A percentile compares a stretch with the other conserved stretches of the same genome.
Conservation (phyloP, 2,888 invertebrate species). For the Chloromyia formosa region DNA sequence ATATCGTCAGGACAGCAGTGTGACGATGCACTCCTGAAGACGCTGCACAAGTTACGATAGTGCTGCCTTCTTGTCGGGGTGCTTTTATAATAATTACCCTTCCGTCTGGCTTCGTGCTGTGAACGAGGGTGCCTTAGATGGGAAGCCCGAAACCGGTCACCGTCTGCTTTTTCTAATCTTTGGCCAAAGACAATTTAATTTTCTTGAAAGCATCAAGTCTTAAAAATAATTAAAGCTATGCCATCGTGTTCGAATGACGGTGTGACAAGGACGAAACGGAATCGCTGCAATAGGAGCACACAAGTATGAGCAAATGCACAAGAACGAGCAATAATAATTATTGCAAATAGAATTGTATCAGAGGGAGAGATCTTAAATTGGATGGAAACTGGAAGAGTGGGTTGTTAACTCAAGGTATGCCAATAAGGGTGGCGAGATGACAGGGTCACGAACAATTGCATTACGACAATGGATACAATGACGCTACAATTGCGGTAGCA, state of each 20-base stretch:
- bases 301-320: not conserved
- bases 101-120: slow-evolving; percentile 15
- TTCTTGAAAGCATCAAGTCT: slow-evolving; percentile 45
- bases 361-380: too few relatives aligned
- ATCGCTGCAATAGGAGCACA: not conserved
- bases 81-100: slow-evolving; percentile 37
- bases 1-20: not conserved
- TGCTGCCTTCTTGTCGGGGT: slow-evolving; percentile 6
- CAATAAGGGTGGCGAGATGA: too few relatives aligned
- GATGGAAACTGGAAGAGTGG: too few relatives aligned
- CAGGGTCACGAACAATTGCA: too few relatives aligned
- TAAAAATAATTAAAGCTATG: slow-evolving; percentile 38
- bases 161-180: slow-evolving; percentile 33
- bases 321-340: not conserved
- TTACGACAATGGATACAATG: too few relatives aligned
- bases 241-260: not conserved
- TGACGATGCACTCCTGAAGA: not conserved
- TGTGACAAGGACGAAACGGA: slow-evolving; percentile 1
- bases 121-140: not conserved
- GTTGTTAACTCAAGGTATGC: too few relatives aligned
- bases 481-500: too few relatives aligned
- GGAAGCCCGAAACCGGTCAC: not conserved
- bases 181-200: slow-evolving; percentile 44
- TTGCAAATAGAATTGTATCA: not conserved
- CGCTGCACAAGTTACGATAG: too few relatives aligned